These are phyloP conservation scores for Rhagologus leucostigma DNA, from an alignment of 2,113 vertebrate species.

Conservation along the genomic window DNA sequence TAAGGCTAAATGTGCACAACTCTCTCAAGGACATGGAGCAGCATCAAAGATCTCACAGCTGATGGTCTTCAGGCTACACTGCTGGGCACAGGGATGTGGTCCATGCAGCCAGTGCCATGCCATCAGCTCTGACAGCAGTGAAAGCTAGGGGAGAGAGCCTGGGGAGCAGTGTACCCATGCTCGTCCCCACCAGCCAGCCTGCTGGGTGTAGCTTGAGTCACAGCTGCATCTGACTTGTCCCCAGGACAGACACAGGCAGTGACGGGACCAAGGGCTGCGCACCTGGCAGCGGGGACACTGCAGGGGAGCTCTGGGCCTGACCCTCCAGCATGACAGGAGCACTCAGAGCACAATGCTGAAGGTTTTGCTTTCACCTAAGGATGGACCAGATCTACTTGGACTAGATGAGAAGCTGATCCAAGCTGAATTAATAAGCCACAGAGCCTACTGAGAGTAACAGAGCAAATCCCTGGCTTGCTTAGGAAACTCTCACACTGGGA, in stretches of 20 bases:
- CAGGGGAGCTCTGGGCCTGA: background rate
- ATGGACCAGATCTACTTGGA: background rate
- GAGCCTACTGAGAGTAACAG: background rate
- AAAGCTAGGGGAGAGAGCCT: background rate
- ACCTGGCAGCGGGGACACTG: background rate
- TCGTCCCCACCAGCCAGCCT: background rate
- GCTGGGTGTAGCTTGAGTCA: background rate
- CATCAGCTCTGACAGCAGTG: background rate
- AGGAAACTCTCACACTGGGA: background rate
- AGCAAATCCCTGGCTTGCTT: background rate
- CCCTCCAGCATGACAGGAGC: background rate
- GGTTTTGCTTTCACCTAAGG: background rate
- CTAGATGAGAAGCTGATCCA: background rate
- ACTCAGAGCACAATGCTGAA: background rate
- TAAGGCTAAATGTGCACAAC: background rate
- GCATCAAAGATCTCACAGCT: background rate
- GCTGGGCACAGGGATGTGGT: background rate
- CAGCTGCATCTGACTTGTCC: background rate
- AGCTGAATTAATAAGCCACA: background rate
- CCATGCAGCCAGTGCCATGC: background rate
- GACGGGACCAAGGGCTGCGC: background rate
- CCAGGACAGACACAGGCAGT: accelerated
- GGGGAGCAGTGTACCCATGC: accelerated
- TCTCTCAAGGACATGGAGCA: background rate
- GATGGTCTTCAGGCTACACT: background rate